phyloP scores from a whole-genome alignment of 2,888 invertebrate genomes.

The Tenthredo livida region DNA sequence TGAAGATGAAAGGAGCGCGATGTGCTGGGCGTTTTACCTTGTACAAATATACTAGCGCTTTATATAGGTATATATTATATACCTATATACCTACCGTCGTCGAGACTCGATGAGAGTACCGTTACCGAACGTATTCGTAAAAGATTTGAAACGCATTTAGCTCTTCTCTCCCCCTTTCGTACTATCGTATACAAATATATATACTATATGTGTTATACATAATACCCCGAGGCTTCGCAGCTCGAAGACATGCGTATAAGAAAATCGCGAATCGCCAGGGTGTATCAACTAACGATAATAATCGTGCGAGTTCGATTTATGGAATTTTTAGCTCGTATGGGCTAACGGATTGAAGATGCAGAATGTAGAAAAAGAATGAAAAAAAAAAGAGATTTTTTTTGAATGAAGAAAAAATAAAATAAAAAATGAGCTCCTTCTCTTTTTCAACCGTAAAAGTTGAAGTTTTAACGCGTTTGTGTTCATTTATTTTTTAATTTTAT shows the following conservation, averaged over 20 bases:
- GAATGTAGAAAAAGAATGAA: not conserved
- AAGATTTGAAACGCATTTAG: slow-evolving; percentile 47
- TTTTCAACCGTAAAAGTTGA: not conserved
- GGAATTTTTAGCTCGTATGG: not conserved
- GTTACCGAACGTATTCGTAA: slow-evolving; percentile 32
- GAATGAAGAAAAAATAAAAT: not conserved
- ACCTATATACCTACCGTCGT: not conserved
- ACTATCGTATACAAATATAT: not conserved
- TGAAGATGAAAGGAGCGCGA: slow-evolving; percentile 2
- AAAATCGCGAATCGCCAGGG: not conserved
- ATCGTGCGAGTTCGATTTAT: not conserved
- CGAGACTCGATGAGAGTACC: not conserved
- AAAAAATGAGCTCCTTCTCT: not conserved
- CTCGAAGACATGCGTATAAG: not conserved
- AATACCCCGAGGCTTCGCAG: not conserved
- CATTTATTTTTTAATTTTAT: not conserved
- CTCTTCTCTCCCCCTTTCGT: slow-evolving; percentile 13
- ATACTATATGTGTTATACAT: not conserved
- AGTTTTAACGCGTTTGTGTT: not conserved
- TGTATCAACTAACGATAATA: not conserved
- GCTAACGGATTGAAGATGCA: not conserved
- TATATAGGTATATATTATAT: not conserved
- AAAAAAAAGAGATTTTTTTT: not conserved
- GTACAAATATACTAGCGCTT: slow-evolving; percentile 43
- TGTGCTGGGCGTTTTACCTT: slow-evolving; percentile 48